phyloP scores from a whole-genome alignment of 1,140 invertebrate genomes.

The Gonatopus flavifemur region DNA sequence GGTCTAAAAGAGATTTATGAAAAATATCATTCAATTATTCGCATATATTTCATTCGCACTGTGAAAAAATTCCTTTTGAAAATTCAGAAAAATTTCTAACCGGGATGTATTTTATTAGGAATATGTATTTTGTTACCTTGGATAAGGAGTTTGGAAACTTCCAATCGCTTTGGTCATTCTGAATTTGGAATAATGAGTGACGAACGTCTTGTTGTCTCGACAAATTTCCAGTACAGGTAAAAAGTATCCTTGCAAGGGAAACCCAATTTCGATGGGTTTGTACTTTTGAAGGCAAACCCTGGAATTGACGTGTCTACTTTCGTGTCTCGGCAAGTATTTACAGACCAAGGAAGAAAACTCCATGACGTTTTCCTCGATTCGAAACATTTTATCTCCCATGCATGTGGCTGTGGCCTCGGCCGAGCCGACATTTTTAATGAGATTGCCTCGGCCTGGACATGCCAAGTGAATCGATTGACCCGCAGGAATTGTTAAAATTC shows the following conservation, averaged over 20 bases:
- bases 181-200: constrained; percentile 51
- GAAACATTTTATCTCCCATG: constrained; percentile 22
- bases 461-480: constrained; percentile 26
- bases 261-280: constrained; percentile 30
- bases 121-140: constrained; percentile 30
- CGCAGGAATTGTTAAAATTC: background rate
- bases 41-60: no score
- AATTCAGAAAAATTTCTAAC: no score
- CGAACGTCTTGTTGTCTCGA: constrained; percentile 46
- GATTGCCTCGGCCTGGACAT: constrained; percentile 35
- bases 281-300: background rate
- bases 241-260: constrained; percentile 29
- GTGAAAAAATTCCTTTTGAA: no score
- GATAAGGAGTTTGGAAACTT: constrained; percentile 32
- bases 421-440: constrained; percentile 10
- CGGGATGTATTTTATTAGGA: no score
- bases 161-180: constrained; percentile 34
- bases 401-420: constrained; percentile 19
- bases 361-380: constrained; percentile 3
- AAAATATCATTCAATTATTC: no score
- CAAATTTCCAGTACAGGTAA: constrained; percentile 52
- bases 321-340: constrained; percentile 4
- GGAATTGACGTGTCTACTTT: background rate
- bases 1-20: constrained; percentile 28
- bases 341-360: constrained; percentile 25